phyloP scores from a whole-genome alignment of 2,797 vertebrate genomes.

The Synanceia verrucosa region DNA sequence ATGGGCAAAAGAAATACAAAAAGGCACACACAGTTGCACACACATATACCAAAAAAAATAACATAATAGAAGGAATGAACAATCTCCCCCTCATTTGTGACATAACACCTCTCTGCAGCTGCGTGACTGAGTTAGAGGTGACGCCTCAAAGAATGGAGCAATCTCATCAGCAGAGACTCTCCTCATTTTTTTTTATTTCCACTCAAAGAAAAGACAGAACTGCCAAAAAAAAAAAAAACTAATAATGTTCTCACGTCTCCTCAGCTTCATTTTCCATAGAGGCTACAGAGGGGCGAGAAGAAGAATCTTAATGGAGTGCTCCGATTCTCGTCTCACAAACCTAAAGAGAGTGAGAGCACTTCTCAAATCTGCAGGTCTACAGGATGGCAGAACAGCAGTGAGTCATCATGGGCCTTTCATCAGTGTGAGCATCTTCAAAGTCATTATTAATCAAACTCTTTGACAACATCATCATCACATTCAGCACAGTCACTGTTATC shows the following conservation, averaged over 20 bases:
- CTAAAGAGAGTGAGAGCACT: background rate
- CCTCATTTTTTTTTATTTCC: conserved; percentile 58
- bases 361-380: conserved; percentile 12
- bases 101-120: conserved; percentile 40
- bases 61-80: conserved; percentile 51
- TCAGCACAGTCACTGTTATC: conserved; percentile 24
- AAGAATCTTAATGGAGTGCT: conserved; percentile 57
- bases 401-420: conserved; percentile 55
- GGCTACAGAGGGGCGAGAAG: conserved; percentile 38
- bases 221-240: conserved; percentile 14
- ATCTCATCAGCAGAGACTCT: conserved; percentile 64
- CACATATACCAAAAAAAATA: background rate
- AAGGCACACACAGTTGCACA: background rate
- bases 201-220: conserved; percentile 39
- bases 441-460: conserved; percentile 39
- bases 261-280: conserved; percentile 49
- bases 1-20: conserved; percentile 16
- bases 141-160: conserved; percentile 48
- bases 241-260: conserved; percentile 58
- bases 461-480: conserved; percentile 24
- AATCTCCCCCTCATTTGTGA: conserved; percentile 48
- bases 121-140: conserved; percentile 45
- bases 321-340: conserved; percentile 26
- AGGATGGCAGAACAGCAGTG: conserved; percentile 19
- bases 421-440: conserved; percentile 14